Conservation (phyloP, 2,113 vertebrate genomes). For the Cacatua alba region DNA sequence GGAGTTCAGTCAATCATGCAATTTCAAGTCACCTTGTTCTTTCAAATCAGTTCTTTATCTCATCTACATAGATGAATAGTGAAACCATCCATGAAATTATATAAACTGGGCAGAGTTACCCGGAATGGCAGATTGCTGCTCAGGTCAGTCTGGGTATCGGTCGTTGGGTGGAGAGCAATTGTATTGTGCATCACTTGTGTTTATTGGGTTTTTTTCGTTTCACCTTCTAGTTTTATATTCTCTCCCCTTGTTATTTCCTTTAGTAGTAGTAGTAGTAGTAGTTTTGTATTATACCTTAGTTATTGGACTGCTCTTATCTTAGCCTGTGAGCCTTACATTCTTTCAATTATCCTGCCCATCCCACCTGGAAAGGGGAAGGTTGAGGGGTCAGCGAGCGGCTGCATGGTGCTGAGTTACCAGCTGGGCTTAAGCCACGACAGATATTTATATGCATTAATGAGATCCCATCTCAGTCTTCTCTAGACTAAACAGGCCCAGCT, state of each 20-base stretch:
- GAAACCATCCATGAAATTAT: not conserved
- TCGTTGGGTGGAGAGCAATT: not conserved
- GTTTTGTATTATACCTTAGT: not conserved
- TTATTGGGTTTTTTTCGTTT: not conserved
- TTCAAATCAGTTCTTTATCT: not conserved
- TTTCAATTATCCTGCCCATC: not conserved
- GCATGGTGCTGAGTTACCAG: not conserved
- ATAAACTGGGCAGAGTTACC: not conserved
- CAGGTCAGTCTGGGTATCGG: not conserved
- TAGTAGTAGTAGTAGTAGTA: not conserved
- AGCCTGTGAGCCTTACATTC: not conserved
- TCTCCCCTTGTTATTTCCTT: not conserved
- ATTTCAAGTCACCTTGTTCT: not conserved
- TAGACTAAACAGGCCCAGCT: not conserved
- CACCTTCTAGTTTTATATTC: not conserved
- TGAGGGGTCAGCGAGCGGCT: not conserved
- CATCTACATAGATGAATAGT: not conserved
- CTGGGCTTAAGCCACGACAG: not conserved
- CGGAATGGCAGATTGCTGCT: not conserved
- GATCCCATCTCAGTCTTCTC: not conserved
- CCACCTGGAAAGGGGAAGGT: not conserved
- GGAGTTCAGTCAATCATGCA: not conserved
- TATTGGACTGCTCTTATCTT: not conserved
- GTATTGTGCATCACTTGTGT: not conserved
- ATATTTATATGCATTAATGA: not conserved